These are phyloP conservation scores for Chrysina gloriosa DNA, from an alignment of 2,888 invertebrate species.

Conservation along the genomic window DNA sequence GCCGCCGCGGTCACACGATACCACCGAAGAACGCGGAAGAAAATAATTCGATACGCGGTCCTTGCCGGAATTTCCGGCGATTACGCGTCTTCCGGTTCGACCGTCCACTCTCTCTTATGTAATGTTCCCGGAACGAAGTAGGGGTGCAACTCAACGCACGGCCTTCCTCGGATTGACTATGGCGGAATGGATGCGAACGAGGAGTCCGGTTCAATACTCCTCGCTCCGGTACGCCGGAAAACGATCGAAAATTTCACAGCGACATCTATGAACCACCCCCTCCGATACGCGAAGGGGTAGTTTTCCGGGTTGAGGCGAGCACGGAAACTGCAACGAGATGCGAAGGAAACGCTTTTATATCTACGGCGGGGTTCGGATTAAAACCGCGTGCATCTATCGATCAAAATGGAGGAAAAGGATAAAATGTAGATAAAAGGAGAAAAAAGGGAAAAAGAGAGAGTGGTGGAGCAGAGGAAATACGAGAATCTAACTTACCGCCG, in stretches of 20 bases:
- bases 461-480: too few relatives aligned
- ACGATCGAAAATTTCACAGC: constrained; percentile 52
- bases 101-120: constrained; percentile 15
- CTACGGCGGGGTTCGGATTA: neutral
- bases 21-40: neutral
- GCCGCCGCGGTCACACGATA: neutral
- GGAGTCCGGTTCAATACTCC: constrained; percentile 60
- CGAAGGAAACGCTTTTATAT: too few relatives aligned
- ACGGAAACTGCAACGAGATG: too few relatives aligned
- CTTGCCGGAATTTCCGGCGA: neutral
- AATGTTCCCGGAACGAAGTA: constrained; percentile 30
- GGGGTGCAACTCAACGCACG: constrained; percentile 49
- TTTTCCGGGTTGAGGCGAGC: too few relatives aligned
- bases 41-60: neutral
- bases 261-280: constrained; percentile 44
- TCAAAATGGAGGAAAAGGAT: too few relatives aligned
- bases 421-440: too few relatives aligned
- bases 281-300: neutral
- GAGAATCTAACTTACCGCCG: too few relatives aligned
- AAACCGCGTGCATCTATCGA: too few relatives aligned
- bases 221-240: constrained; percentile 42
- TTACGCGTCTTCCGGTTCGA: neutral
- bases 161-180: constrained; percentile 57
- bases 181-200: constrained; percentile 58
- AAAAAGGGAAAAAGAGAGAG: too few relatives aligned